Evolutionary conservation across 2,888 invertebrate genomes (phyloP), one percentile per base, ranked within the genome.

Genomic region (Eucera pruinosa): DNA sequence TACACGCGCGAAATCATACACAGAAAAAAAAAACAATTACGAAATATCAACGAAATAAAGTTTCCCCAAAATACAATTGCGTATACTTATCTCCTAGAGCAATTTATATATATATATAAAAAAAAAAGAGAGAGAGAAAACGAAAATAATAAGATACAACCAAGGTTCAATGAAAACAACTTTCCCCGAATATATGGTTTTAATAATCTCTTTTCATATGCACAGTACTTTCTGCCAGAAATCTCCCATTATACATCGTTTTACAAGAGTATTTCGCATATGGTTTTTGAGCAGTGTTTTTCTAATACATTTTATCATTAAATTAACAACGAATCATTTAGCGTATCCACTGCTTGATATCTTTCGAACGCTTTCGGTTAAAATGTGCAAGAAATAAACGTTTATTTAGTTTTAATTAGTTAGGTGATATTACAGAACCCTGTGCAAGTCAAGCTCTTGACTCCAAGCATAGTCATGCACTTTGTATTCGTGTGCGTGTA

Each of bases 201-300:
- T 57, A 27, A 45, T 43, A 61, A 77, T 60, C 9, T 65, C 33
- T 68, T 43, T 15, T 36, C 20, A 30, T 58, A 60, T 82, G 58
- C 66, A 77, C 57, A 48, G 41, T 69, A 65, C 45, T 41, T 71
- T 36, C 52, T 68, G 47, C 36, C 43, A 66, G 58, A 68, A 30
- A 71, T 45, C 36, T 52, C 4, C 7, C 25, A 57, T 52, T 73
- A 60, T 65, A 67, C 65, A 70, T 62, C 23, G 25, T 54, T 60
- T 58, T 39, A 60, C 52, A 58, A 77, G 73, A 82, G 67, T 73
- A 76, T 76, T n/a, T 75, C 70, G 75, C 75, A 45, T 78, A 50
- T 79, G 62, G 36, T 81, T n/a, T n/a, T n/a, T 85, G 81, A 84
- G 85, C 83, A 85, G 69, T 72, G 55, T n/a, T n/a, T n/a, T n/a